Percentiles rank a stretch among this genome's conserved stretches.
phyloP scores from a whole-genome alignment of 23 tunicate genomes.

The Ascidia mentula region DNA sequence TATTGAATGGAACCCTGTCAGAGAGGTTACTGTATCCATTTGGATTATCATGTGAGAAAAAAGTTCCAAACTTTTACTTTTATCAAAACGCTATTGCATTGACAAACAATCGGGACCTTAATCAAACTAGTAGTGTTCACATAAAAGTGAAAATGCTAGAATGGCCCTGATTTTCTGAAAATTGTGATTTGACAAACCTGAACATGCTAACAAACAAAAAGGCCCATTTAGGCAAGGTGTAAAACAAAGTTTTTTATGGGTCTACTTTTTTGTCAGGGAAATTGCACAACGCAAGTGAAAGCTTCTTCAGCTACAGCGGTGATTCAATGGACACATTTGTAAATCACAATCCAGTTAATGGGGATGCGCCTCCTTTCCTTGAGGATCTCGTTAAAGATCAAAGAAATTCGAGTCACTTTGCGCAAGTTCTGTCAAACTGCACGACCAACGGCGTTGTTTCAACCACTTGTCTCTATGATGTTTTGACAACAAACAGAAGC shows the following conservation, averaged over 20 bases:
- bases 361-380: not conserved
- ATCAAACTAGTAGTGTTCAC: no score
- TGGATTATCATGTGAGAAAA: constrained; percentile 35
- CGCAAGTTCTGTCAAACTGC: not conserved
- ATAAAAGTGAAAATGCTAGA: no score
- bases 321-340: constrained; percentile 16
- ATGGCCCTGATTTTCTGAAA: no score
- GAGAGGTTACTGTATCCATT: constrained; percentile 32
- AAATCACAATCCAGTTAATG: not conserved
- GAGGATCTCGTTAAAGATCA: not conserved
- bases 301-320: constrained; percentile 36
- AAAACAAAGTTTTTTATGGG: no score
- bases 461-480: constrained; percentile 16
- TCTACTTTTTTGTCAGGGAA: not conserved
- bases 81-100: no score
- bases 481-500: constrained; percentile 12
- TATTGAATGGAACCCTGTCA: constrained; percentile 37
- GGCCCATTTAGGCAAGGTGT: no score
- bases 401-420: not conserved
- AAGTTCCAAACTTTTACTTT: not conserved
- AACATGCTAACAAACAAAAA: no score
- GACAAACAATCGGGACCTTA: no score
- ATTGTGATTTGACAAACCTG: no score
- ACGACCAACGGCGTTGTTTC: not conserved
- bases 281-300: constrained; percentile 15